Base-by-base conservation (phyloP, 2,888 invertebrate genomes). In the Agriopis marginaria region DNA sequence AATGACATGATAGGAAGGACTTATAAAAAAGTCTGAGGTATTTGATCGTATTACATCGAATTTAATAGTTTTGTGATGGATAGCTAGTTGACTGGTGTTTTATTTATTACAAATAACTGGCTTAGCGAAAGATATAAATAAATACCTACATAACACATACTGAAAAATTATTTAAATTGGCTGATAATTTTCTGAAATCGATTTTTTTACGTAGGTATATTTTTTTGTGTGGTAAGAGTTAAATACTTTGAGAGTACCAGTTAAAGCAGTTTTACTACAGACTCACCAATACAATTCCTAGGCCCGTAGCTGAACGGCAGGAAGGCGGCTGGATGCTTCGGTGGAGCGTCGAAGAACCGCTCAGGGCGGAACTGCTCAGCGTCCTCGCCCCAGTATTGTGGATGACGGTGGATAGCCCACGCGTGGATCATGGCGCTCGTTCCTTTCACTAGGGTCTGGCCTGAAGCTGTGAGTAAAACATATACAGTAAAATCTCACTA, bases 241-340 rank as follows among this genome's bases (percentile, higher is more conserved):
- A 23, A 23, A 23, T 6, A 14, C 8, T 17, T 50, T 7, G 17
- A 17, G 10, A 44, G 44, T 44, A 11, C 9, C 9, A 0, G 9
- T 44, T n/a, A 44, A 7, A 9, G 11, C 9, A 9, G 45, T 12
- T 45, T 11, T 45, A 11, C 17, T 4, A 8, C 5, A 39, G 7
- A 6, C 60, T 39, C 85, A 96, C 96, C 96, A 69, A 96, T 96
- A 78, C 96, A 96, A 81, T 96, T 96, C 55, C 96, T 92, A 0
- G 95, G 95, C 2, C 96, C 96, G 0, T 96, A 96, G 76, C 96
- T 96, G 74, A 96, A 96, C 0, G 96, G 96, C 58, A 96, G 90
- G 76, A 94, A 96, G 0, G 95, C 93, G 72, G 94, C 96, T 0
- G 96, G 95, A 87, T 96, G 95, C 58, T 95, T 89, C 2, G 78